Base-by-base conservation (phyloP, 1,140 invertebrate genomes). In the Centruroides sculpturatus region DNA sequence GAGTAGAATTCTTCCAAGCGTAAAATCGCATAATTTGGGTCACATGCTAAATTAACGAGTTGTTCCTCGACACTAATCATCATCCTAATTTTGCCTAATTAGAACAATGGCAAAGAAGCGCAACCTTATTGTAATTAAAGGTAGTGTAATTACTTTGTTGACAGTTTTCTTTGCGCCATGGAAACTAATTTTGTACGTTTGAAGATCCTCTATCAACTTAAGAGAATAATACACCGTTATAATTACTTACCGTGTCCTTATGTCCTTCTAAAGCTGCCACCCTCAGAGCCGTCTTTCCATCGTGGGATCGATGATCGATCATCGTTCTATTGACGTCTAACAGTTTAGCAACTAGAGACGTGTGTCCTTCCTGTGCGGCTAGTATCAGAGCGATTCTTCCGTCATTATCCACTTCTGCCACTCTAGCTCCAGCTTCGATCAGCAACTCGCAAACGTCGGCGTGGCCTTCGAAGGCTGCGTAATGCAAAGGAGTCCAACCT, bases 201-300 rank as follows among this genome's bases (percentile, higher is more conserved):
- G 5, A 41, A 41, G 41, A 41, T 41, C 41, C 5, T 41, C 41
- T 41, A 41, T 8, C 41, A 8, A 41, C 41, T 41, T 41, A 41
- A 23, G 23, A 23, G 23, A 23, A 23, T 23, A 23, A 23, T 23
- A 23, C 23, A 23, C 23, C 41, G 8, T 41, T 41, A 41, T 41
- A 13, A n/a, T 41, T 36, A 47, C 56, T 59, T 5, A 91, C 86
- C 12, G 88, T 84, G 60, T 89, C 76, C 69, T 86, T 84, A 73
- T 95, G 90, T 0, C 89, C 86, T 73, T 90, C 87, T 3, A 92
- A 71, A 10, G 89, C 86, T 36, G 89, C 89, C 51, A 92, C 79
- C 75, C 92, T 82, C n/a, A 97, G 78, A 1, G 93, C 89, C 5
- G 92, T 95, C 75, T 92, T 92, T 5, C 92, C 92, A 74, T 96